Conservation (phyloP, 2,888 invertebrate genomes). For the Meiosimyza platycephala region DNA sequence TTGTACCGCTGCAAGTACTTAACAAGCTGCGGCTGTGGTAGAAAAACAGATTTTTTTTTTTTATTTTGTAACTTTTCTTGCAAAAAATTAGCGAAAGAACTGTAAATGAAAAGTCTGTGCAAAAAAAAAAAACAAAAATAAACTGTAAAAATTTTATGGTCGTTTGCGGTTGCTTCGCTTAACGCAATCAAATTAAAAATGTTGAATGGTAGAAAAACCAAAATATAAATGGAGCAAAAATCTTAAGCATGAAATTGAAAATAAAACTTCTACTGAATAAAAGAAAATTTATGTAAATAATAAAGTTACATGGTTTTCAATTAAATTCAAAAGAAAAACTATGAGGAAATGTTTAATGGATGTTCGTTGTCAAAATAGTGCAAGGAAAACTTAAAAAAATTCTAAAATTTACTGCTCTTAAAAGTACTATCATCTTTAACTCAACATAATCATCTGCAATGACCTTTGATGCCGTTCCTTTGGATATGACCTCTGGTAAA, state of each 20-base stretch:
- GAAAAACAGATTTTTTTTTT: not conserved
- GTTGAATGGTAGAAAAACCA: not conserved
- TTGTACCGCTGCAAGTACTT: not conserved
- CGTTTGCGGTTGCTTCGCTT: slow-evolving; percentile 28
- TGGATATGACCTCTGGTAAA: too few species aligned
- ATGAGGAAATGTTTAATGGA: too few species aligned
- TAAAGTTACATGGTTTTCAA: too few species aligned
- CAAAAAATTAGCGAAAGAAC: slow-evolving; percentile 10
- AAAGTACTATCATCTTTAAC: too few species aligned
- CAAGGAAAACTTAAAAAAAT: too few species aligned
- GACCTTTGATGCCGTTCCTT: too few species aligned
- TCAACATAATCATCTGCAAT: too few species aligned
- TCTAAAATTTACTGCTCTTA: too few species aligned
- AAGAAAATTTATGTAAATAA: not conserved
- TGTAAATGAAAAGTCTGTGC: slow-evolving; percentile 3
- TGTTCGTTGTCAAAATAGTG: too few species aligned
- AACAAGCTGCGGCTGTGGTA: slow-evolving; percentile 5
- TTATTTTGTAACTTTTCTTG: not conserved
- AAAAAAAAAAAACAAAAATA: slow-evolving; percentile 17
- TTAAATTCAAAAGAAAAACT: too few species aligned
- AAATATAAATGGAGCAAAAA: slow-evolving; percentile 7
- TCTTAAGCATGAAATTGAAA: not conserved
- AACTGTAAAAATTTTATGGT: slow-evolving; percentile 6
- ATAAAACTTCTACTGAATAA: not conserved
- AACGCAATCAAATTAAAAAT: slow-evolving; percentile 29